Percentiles rank a stretch among this genome's conserved stretches.
phyloP scores from a whole-genome alignment of 2,888 invertebrate species.

The Minunthozetes semirufus region DNA sequence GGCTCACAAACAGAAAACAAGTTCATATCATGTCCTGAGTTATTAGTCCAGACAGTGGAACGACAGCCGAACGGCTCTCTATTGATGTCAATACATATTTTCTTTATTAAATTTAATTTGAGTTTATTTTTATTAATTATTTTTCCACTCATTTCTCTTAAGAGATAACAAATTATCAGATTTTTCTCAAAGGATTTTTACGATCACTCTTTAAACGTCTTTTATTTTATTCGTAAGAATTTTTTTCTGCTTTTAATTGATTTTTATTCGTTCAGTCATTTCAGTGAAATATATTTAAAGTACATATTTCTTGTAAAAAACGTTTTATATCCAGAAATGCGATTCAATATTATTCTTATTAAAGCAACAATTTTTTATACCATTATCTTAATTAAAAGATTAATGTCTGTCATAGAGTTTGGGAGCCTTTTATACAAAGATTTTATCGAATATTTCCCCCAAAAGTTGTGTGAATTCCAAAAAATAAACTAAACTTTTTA shows the following conservation, averaged over 20 bases:
- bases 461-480: constrained; percentile 18
- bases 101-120: neutral
- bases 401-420: neutral
- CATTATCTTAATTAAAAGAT: constrained; percentile 30
- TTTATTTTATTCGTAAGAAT: neutral
- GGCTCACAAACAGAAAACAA: too few species aligned
- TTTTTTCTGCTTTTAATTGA: neutral
- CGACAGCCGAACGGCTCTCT: neutral
- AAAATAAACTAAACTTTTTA: neutral
- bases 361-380: neutral
- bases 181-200: constrained; percentile 7
- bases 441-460: constrained; percentile 1
- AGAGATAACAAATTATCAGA: constrained; percentile 18
- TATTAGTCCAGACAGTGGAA: neutral
- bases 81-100: constrained; percentile 28
- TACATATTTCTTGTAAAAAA: neutral
- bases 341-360: neutral
- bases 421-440: neutral
- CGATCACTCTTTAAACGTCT: neutral
- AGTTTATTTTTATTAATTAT: constrained; percentile 3
- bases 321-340: neutral
- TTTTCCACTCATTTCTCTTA: neutral
- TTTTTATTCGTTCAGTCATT: neutral
- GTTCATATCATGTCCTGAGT: too few species aligned
- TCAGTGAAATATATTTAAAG: neutral